Evolutionary conservation across 1,140 invertebrate species (phyloP).

Genomic region (Solenopsis fugax): DNA sequence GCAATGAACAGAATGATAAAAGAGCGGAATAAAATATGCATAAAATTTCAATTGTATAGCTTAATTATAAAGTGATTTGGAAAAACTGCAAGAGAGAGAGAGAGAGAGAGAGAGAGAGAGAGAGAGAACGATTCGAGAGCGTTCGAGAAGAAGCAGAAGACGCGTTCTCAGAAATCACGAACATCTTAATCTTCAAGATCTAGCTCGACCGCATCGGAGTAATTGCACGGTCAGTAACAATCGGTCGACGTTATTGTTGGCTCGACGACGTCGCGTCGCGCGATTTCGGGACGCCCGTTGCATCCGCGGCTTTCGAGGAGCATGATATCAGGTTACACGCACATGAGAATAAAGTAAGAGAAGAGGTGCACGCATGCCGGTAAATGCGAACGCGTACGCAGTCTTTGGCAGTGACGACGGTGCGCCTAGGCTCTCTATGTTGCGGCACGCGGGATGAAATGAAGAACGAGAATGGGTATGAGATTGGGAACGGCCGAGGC

Average conservation of each 20-base stretch:
- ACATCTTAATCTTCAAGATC: not conserved
- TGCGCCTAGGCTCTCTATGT: constrained; percentile 27
- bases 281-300: constrained; percentile 48
- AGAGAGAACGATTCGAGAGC: too few relatives aligned
- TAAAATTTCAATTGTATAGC: not conserved
- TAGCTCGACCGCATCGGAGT: constrained; percentile 10
- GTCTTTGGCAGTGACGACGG: constrained; percentile 68
- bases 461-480: constrained; percentile 76
- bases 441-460: constrained; percentile 63
- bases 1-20: not conserved
- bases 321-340: constrained; percentile 56
- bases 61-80: not conserved
- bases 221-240: constrained; percentile 41
- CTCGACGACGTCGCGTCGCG: constrained; percentile 24
- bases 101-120: too few relatives aligned
- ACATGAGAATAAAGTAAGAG: constrained; percentile 46
- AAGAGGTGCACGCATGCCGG: constrained; percentile 25
- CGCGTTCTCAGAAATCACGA: not conserved
- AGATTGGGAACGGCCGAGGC: constrained; percentile 73
- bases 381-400: constrained; percentile 18
- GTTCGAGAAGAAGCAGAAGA: not conserved
- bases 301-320: constrained; percentile 32
- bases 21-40: not conserved
- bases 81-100: not conserved
- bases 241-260: constrained; percentile 53